A percentile compares a stretch with the other conserved stretches of the same genome.
phyloP scores from a whole-genome alignment of 2,888 invertebrate genomes.

The Hymenopus coronatus region DNA sequence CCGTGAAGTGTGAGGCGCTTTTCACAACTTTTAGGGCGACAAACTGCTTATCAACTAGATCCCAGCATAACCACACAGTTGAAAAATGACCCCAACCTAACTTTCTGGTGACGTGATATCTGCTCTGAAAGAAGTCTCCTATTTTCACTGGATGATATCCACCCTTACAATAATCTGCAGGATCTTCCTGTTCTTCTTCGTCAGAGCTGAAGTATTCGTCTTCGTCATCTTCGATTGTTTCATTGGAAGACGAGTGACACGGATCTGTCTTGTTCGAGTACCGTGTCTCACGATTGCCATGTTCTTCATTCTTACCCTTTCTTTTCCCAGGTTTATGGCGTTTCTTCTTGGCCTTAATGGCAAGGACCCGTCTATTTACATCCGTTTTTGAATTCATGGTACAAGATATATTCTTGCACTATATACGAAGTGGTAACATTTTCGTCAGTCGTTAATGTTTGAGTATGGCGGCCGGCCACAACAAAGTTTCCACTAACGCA shows the following conservation, averaged over 20 bases:
- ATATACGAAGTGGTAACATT: constrained; percentile 14
- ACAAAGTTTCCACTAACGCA: constrained; percentile 26
- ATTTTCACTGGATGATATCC: constrained; percentile 99
- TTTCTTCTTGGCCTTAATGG: constrained; percentile 90
- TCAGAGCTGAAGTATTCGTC: constrained; percentile 73
- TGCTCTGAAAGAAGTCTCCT: constrained; percentile 87
- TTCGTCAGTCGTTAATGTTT: constrained; percentile 55
- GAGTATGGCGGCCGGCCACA: constrained; percentile 62
- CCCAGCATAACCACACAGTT: constrained; percentile 99
- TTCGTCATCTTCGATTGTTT: constrained; percentile 72
- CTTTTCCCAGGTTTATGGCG: constrained; percentile 75
- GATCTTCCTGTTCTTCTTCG: constrained; percentile 97
- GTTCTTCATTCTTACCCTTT: constrained; percentile 72
- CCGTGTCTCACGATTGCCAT: constrained; percentile 43
- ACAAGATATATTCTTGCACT: not conserved
- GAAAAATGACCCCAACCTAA: constrained; percentile 99
- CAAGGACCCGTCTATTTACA: constrained; percentile 86
- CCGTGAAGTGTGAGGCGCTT: constrained; percentile 97
- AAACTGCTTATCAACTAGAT: constrained; percentile 89
- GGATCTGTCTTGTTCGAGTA: constrained; percentile 36
- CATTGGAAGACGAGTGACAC: constrained; percentile 64
- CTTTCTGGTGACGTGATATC: constrained; percentile 96
- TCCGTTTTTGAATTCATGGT: constrained; percentile 84
- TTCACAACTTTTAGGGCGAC: constrained; percentile 99
- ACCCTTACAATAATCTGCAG: constrained; percentile 94